A percentile compares a stretch with the other conserved stretches of the same genome.
Evolutionary conservation across 2,797 vertebrate genomes (phyloP).

Genomic region (Rhinophrynus dorsalis): DNA sequence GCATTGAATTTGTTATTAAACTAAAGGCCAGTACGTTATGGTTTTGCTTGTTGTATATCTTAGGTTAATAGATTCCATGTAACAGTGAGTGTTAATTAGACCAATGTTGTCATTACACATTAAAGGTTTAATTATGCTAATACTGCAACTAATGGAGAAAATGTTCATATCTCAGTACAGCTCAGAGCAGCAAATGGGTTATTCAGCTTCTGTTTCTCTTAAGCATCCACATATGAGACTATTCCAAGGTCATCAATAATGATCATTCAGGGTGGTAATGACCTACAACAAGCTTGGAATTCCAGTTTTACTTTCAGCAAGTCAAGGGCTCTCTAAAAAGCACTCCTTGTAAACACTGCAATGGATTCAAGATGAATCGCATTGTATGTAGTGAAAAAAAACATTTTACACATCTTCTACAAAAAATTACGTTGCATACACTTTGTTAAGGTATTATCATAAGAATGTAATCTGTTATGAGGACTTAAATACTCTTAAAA

Average conservation of each 20-base stretch:
- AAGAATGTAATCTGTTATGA: constrained; percentile 1
- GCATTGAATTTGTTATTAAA: too few relatives aligned
- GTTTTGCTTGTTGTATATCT: neutral
- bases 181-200: neutral
- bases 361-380: constrained; percentile 11
- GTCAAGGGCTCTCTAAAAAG: constrained; percentile 35
- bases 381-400: constrained; percentile 22
- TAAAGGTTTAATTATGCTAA: constrained; percentile 20
- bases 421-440: neutral
- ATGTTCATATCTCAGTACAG: neutral
- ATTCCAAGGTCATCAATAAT: constrained; percentile 7
- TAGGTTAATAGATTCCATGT: neutral
- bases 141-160: constrained; percentile 1
- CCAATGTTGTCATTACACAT: neutral
- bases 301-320: neutral
- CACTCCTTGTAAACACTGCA: neutral
- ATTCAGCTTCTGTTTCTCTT: neutral
- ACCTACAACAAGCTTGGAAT: constrained; percentile 11
- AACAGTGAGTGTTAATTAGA: too few relatives aligned
- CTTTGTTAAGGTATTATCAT: neutral
- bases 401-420: neutral
- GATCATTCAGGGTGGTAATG: constrained; percentile 17
- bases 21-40: too few relatives aligned
- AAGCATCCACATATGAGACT: neutral
- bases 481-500: constrained; percentile 3